These are phyloP conservation scores for Indri indri DNA, from an alignment of 2,113 vertebrate species.

Conservation along the genomic window DNA sequence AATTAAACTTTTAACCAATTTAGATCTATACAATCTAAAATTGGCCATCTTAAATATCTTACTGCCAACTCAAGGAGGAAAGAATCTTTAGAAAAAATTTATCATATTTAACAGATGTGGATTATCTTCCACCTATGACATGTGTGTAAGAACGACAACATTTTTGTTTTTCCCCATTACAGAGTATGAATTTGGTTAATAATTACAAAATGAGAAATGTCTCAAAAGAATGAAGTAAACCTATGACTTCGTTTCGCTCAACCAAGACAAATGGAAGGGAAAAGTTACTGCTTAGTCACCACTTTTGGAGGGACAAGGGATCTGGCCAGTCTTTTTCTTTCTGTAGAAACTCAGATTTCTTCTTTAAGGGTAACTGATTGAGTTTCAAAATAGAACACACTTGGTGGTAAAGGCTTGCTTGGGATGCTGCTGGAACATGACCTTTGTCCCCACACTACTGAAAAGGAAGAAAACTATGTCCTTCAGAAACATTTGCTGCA, in stretches of 20 bases:
- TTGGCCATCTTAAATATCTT: background rate
- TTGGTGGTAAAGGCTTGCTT: background rate
- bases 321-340: background rate
- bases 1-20: slow-evolving; percentile 43
- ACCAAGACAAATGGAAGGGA: background rate
- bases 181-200: background rate
- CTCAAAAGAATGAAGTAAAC: background rate
- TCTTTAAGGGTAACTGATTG: background rate
- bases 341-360: background rate
- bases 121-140: background rate
- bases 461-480: background rate
- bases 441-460: background rate
- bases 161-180: background rate
- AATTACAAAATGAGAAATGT: background rate
- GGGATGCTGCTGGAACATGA: background rate
- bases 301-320: background rate
- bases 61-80: background rate
- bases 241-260: background rate
- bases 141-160: background rate
- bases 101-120: background rate
- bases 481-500: background rate
- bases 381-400: background rate
- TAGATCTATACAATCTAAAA: background rate
- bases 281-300: background rate
- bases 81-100: background rate